Evolutionary conservation across 2,113 vertebrate genomes (phyloP).

Genomic region (Hemiprocne comata): DNA sequence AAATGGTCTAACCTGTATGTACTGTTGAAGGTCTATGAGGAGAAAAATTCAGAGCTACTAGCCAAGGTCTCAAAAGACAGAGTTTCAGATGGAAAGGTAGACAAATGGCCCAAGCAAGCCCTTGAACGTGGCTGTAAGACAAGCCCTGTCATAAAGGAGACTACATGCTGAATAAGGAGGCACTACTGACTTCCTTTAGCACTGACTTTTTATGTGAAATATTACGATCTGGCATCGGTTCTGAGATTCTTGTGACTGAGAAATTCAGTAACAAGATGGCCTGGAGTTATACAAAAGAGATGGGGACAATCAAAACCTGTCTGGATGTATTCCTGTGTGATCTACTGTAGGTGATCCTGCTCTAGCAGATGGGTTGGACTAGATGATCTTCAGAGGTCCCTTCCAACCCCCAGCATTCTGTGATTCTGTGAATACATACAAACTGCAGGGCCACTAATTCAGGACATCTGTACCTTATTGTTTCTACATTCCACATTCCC

Average conservation of each 20-base stretch:
- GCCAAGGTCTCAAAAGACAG: not conserved
- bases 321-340: too few relatives aligned
- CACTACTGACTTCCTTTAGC: not conserved
- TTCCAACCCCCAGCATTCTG: too few relatives aligned
- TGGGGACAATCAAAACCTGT: too few relatives aligned
- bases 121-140: not conserved
- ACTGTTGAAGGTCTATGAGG: not conserved
- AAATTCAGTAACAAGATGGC: not conserved
- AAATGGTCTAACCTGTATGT: not conserved
- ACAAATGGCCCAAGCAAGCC: not conserved
- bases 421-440: not conserved
- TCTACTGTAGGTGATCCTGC: too few relatives aligned
- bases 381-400: too few relatives aligned
- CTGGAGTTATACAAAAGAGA: not conserved
- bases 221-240: not conserved
- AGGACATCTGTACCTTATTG: not conserved
- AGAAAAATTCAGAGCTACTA: not conserved
- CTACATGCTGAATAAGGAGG: not conserved
- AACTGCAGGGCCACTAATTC: constrained; percentile 9
- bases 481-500: not conserved
- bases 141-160: not conserved
- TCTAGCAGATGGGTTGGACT: too few relatives aligned
- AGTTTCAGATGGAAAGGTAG: not conserved
- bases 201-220: not conserved
- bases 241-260: not conserved